Base-by-base conservation (phyloP, 2,888 invertebrate species). In the Schizotus pectinicornis region DNA sequence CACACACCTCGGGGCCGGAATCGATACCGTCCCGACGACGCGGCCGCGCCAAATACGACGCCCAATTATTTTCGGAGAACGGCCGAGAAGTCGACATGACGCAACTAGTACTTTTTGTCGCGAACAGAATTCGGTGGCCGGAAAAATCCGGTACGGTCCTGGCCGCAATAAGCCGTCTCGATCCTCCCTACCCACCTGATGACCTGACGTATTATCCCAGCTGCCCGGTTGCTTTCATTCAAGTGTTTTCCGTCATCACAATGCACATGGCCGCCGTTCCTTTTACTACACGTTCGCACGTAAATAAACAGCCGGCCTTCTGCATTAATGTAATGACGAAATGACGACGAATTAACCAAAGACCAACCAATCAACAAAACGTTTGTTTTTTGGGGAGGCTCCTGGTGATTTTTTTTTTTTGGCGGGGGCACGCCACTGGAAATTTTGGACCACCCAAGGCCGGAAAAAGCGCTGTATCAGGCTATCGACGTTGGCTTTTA, bases 201-300 rank as follows among this genome's bases (percentile, higher is more conserved):
- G 63, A 67, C 68, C 69, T 66, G 67, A 65, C 67, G 62, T 69
- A 67, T 70, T 68, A 67, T 67, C 67, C 65, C 69, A 70, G 67
- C 68, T 68, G 68, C 61, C 65, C 64, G 62, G 59, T 63, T 56
- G 63, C 58, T 64, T 68, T 67, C 67, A 69, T 68, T 70, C 54
- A 67, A 67, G 62, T 67, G 64, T 64, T 67, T 68, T 64, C 54
- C 41, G 57, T 62, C 60, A 57, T 56, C 60, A 53, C 43, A 52
- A 53, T 50, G 45, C 45, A 50, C 50, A 50, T 50, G 41, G 50
- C 51, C 42, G 42, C 36, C 51, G 12, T 51, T 34, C 35, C 11
- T 47, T 12, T 51, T 31, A 34, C 41, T 35, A 41, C 39, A 39
- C 39, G 50, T 34, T 41, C 34, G 36, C 42, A 43, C 42, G 51